A percentile compares a stretch with the other conserved stretches of the same genome.
Conservation (phyloP, 2,113 vertebrate species). For the Shinisaurus crocodilurus region DNA sequence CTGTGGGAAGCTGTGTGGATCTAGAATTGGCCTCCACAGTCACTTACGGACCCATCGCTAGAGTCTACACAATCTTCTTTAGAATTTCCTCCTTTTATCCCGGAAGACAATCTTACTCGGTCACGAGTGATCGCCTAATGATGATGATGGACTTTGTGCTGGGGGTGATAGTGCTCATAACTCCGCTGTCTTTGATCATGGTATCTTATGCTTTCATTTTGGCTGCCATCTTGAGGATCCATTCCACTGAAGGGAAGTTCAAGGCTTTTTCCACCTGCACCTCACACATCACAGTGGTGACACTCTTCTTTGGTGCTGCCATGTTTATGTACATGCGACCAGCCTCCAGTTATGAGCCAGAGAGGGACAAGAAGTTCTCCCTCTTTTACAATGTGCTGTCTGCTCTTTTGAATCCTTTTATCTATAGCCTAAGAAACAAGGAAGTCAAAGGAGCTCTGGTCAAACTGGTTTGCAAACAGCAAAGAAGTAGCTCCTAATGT, state of each 20-base stretch:
- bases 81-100: too few relatives aligned
- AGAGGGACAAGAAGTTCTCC: conserved; percentile 17
- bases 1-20: too few relatives aligned
- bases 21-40: too few relatives aligned
- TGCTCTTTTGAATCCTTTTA: conserved; percentile 7
- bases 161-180: neutral
- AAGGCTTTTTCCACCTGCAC: conserved; percentile 52
- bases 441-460: neutral
- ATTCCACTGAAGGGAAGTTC: conserved; percentile 15
- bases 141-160: neutral
- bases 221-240: conserved; percentile 25
- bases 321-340: conserved; percentile 61
- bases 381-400: conserved; percentile 7
- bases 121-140: too few relatives aligned
- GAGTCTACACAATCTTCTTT: too few relatives aligned
- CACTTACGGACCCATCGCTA: too few relatives aligned
- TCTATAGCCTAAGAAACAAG: conserved; percentile 38
- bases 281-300: conserved; percentile 46
- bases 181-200: conserved; percentile 2
- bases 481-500: neutral
- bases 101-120: too few relatives aligned
- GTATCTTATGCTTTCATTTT: conserved; percentile 48
- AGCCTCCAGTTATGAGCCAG: conserved; percentile 12
- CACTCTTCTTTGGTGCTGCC: conserved; percentile 54
- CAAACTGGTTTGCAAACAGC: neutral